Evolutionary conservation across 1,140 invertebrate species (phyloP), one percentile per base, ranked within the genome.

Genomic region (Popillia japonica): DNA sequence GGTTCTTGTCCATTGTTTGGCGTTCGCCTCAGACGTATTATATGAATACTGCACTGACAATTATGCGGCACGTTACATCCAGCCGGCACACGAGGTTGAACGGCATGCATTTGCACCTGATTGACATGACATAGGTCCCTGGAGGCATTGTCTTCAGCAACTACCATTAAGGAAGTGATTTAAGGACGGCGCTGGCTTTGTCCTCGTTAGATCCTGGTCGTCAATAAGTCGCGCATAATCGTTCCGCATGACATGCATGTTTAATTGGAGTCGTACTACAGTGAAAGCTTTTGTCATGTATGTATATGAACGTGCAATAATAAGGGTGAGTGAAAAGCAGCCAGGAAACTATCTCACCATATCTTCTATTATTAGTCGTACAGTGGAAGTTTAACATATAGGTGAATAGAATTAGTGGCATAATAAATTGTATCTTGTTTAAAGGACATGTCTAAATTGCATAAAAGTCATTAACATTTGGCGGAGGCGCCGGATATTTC

Each of bases 121-220:
- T 55, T 55, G 48, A 55, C 48, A 17, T 17, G 11, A 55, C n/a
- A 17, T n/a, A 55, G 48, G 48, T 55, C 48, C n/a, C 48, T 17
- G 6, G 14, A 20, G 17, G 14, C 48, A 55, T 55, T 55, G 48
- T 55, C 48, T 55, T 55, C 48, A 6, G 14, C 48, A 17, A 17
- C 14, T 55, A 55, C 48, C 17, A 55, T n/a, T 17, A 55, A 55
- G 48, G n/a, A 55, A 55, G 48, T 55, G 48, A 55, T 55, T 55
- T 55, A 55, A 55, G 48, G 48, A 55, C 17, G 11, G 2, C 14
- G 11, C 14, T 14, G 17, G 2, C 48, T 44, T 44, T 44, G 42
- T 44, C 42, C 14, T 14, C 2, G 11, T n/a, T 6, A 55, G 11
- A 55, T 55, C 14, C 17, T n/a, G 48, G 48, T n/a, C 48, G 48